These are phyloP conservation scores for Macrocentrus cingulum DNA, from an alignment of 1,140 invertebrate species.

Conservation along the genomic window DNA sequence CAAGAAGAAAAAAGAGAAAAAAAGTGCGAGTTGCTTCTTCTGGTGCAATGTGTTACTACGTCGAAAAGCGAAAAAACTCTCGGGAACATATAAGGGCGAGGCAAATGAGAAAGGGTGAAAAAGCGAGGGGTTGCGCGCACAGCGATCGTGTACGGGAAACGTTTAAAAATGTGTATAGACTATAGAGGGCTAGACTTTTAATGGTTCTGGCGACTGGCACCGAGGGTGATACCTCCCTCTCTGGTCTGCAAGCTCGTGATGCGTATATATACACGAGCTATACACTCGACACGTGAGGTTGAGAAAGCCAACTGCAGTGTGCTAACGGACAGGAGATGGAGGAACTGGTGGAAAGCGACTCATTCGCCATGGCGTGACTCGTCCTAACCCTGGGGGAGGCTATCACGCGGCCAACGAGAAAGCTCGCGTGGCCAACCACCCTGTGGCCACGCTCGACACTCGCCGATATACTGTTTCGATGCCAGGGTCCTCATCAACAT, in stretches of 20 bases:
- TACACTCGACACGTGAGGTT: background rate
- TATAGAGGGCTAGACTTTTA: constrained; percentile 36
- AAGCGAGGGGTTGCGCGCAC: constrained; percentile 9
- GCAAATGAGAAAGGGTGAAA: constrained; percentile 19
- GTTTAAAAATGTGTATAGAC: constrained; percentile 25
- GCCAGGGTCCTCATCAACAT: constrained; percentile 10
- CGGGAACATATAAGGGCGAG: background rate
- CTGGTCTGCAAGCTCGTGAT: too few species aligned
- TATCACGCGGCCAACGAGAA: constrained; percentile 46
- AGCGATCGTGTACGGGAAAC: constrained; percentile 23
- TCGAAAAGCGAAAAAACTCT: background rate
- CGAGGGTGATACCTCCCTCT: constrained; percentile 51
- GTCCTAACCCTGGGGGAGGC: constrained; percentile 20
- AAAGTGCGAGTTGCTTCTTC: background rate
- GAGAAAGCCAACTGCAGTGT: background rate
- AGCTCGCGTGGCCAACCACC: constrained; percentile 55
- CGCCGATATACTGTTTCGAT: constrained; percentile 39
- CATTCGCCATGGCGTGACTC: constrained; percentile 45
- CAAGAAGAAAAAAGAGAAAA: too few species aligned
- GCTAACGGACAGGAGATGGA: background rate
- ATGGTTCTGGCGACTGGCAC: constrained; percentile 52
- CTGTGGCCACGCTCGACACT: constrained; percentile 56
- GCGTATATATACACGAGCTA: too few species aligned
- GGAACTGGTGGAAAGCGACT: constrained; percentile 14
- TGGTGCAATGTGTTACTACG: background rate